Percentiles rank a stretch among this genome's conserved stretches.
Conservation (phyloP, 2,888 invertebrate genomes). For the Hyles lineata region DNA sequence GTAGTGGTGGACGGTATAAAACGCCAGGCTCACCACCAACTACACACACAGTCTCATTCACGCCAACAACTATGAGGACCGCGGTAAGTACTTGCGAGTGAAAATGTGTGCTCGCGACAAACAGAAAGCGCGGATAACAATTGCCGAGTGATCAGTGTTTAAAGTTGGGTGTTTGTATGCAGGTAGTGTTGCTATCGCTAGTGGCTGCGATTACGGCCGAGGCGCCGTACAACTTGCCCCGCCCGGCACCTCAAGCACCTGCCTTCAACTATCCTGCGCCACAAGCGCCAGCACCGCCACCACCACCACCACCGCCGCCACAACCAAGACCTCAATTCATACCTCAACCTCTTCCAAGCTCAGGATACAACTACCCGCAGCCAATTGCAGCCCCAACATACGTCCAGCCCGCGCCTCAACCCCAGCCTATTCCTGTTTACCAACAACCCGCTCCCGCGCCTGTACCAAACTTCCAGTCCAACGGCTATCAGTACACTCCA, state of each 20-base stretch:
- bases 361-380: constrained; percentile 58
- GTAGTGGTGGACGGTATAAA: constrained; percentile 77
- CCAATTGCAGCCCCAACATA: constrained; percentile 49
- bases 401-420: constrained; percentile 46
- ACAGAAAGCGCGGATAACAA: constrained; percentile 43
- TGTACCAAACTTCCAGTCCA: constrained; percentile 37
- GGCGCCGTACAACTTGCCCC: constrained; percentile 74
- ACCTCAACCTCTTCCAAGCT: constrained; percentile 48
- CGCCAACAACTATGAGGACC: constrained; percentile 69
- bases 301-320: constrained; percentile 40
- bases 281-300: constrained; percentile 43
- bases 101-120: constrained; percentile 60
- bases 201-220: constrained; percentile 68
- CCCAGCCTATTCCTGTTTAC: constrained; percentile 29
- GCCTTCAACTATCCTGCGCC: constrained; percentile 59
- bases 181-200: constrained; percentile 70
- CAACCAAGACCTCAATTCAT: constrained; percentile 42
- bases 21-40: constrained; percentile 49
- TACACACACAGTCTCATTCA: constrained; percentile 65
- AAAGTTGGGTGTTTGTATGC: constrained; percentile 45
- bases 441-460: constrained; percentile 37
- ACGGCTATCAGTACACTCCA: constrained; percentile 35
- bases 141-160: constrained; percentile 38
- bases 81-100: constrained; percentile 70
- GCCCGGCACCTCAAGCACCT: constrained; percentile 63